Evolutionary conservation across 1,140 invertebrate genomes (phyloP), one percentile per base, ranked within the genome.

Genomic region (Papilio dardanus): DNA sequence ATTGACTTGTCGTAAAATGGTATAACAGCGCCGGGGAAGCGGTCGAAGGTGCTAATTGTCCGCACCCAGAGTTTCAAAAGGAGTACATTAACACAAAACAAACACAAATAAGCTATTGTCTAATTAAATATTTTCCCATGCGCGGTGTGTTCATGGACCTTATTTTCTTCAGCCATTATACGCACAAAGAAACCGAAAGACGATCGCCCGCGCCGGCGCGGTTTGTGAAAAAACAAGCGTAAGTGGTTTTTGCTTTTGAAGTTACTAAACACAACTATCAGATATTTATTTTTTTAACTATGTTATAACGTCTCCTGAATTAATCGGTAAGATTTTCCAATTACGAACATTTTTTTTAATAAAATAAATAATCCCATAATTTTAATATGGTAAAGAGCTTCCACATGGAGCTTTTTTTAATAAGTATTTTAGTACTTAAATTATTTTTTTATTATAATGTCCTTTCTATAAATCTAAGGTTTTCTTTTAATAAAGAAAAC

Each of bases 51-150:
- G 91, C 81, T 92, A 92, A 92, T 92, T 91, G 86, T 33, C 74
- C 80, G 76, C 85, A 81, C 79, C 84, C 83, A 86, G 80, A 84
- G 75, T 85, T 86, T 86, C 88, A 91, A 92, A 90, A 91, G 84
- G 78, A 84, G 79, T 91, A 92, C 91, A 92, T 92, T 92, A 92
- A 92, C 90, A 89, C 86, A 89, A 87, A 85, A 88, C 90, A 92
- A 92, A 92, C 88, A 91, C 87, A 90, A 90, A 91, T 92, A 91
- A 92, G 84, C 89, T 92, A 90, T 92, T 90, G 89, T 91, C 86
- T 92, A 92, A 92, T 92, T 92, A 92, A 90, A 92, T 92, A 88
- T 90, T 92, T 92, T 92, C 91, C 91, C 91, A 92, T 91, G 81
- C 83, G 62, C 83, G 62, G 68, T 79, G 81, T 82, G 80, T 81